Evolutionary conservation across 1,140 invertebrate species (phyloP).

Genomic region (Amphibalanus amphitrite): DNA sequence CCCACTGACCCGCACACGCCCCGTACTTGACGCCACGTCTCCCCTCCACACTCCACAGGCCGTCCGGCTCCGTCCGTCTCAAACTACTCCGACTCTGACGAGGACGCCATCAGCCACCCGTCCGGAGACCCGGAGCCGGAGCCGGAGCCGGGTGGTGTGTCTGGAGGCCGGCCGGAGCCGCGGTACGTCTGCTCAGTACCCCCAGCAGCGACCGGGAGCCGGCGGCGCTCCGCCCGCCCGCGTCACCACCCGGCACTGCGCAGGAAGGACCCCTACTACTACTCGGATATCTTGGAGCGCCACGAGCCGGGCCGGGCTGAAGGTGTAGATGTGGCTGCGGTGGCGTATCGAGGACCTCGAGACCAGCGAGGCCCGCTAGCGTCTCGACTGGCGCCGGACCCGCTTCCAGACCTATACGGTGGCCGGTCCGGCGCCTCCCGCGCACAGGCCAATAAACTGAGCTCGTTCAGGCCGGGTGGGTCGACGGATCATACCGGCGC

Average conservation of each 20-base stretch:
- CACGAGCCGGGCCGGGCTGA: not conserved
- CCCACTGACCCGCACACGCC: no score
- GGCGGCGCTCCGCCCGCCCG: no score
- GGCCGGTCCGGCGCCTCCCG: no score
- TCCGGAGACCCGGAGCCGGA: not conserved
- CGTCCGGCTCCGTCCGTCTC: not conserved
- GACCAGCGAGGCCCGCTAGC: not conserved
- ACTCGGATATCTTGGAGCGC: not conserved
- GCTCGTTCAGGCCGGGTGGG: not conserved
- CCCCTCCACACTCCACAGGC: not conserved
- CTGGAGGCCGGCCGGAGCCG: not conserved
- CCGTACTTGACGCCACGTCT: no score
- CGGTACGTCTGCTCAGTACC: not conserved
- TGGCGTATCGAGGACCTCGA: no score
- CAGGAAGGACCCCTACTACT: not conserved
- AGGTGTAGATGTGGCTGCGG: no score
- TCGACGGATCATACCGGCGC: no score
- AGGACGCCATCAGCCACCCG: not conserved
- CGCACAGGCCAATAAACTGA: not conserved
- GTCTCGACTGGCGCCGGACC: not conserved
- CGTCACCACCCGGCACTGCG: not conserved
- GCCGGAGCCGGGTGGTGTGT: no score
- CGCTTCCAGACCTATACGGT: not conserved
- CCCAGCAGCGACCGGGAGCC: no score
- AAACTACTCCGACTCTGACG: not conserved